Evolutionary conservation across 2,113 vertebrate genomes (phyloP).

Genomic region (Corydoras maculifer): DNA sequence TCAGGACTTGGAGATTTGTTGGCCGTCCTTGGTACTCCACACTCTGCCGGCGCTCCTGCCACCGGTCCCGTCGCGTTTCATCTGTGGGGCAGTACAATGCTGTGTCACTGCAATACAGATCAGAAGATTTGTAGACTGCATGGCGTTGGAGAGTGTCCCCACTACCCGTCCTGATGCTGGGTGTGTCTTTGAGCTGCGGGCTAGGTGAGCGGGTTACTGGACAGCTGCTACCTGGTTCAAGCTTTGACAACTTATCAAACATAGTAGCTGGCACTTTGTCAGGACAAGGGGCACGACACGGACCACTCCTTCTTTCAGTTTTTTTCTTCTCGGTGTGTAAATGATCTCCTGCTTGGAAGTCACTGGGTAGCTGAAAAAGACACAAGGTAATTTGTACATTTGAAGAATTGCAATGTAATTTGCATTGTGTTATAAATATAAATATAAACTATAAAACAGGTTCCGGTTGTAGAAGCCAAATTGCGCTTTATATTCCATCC

Average conservation of each 20-base stretch:
- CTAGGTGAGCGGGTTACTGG: constrained; percentile 72
- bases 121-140: constrained; percentile 73
- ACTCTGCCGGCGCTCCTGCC: constrained; percentile 78
- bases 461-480: no score
- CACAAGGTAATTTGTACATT: neutral
- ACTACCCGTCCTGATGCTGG: constrained; percentile 61
- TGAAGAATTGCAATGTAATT: neutral
- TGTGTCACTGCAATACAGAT: constrained; percentile 88
- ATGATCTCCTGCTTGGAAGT: constrained; percentile 85
- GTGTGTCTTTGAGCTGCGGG: constrained; percentile 59
- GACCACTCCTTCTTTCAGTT: constrained; percentile 64
- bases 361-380: constrained; percentile 72
- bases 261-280: constrained; percentile 78
- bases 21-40: constrained; percentile 73
- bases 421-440: no score
- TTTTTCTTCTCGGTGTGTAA: constrained; percentile 79
- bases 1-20: constrained; percentile 70
- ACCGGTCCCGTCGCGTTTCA: constrained; percentile 65
- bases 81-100: constrained; percentile 82
- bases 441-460: no score
- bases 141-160: constrained; percentile 67
- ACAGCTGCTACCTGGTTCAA: constrained; percentile 73
- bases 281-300: constrained; percentile 74
- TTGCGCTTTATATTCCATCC: no score
- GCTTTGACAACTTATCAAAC: constrained; percentile 86